Conservation (phyloP, 2,113 vertebrate genomes). For the Globicephala melas region DNA sequence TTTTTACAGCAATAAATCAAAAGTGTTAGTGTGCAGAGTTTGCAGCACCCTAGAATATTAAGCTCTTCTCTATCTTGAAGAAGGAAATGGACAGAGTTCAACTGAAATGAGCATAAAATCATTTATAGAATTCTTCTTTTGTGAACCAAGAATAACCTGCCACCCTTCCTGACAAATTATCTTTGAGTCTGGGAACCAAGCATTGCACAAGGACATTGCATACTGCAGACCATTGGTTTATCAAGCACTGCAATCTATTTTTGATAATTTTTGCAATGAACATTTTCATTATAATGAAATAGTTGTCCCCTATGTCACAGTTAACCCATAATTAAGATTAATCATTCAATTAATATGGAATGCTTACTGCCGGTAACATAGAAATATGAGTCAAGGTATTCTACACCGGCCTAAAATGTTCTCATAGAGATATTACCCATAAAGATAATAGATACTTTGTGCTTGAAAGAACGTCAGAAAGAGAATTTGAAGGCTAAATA, state of each 20-base stretch:
- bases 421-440: background rate
- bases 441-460: background rate
- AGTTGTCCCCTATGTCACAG: background rate
- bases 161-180: background rate
- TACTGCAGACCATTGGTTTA: background rate
- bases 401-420: background rate
- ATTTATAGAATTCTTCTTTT: background rate
- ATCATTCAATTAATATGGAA: background rate
- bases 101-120: background rate
- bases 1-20: constrained; percentile 8
- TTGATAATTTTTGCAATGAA: background rate
- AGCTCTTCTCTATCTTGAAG: background rate
- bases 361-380: background rate
- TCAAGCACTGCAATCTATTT: background rate
- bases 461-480: background rate
- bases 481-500: background rate
- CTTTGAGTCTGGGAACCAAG: background rate
- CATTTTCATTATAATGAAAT: background rate
- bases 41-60: background rate
- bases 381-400: background rate
- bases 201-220: background rate
- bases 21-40: background rate
- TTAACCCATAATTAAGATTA: background rate
- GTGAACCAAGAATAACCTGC: background rate
- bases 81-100: background rate